Evolutionary conservation across 2,113 vertebrate species (phyloP).

Genomic region (Centrocercus urophasianus): DNA sequence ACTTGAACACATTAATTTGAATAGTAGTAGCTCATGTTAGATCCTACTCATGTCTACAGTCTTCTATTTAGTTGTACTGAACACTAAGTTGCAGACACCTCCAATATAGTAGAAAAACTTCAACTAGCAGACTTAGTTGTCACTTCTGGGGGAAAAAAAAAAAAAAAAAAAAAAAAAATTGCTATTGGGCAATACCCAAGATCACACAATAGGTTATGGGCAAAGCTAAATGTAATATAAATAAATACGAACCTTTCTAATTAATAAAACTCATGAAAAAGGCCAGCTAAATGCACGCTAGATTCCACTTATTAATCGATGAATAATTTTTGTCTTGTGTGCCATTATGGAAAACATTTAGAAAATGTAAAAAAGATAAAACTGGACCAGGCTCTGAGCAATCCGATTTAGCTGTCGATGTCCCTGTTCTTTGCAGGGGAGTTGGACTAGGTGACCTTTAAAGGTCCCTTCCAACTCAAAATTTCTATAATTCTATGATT

Average conservation of each 20-base stretch:
- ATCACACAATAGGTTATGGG: background rate
- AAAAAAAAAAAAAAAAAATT: background rate
- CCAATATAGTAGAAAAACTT: background rate
- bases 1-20: background rate
- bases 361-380: background rate
- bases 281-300: fast-evolving
- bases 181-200: background rate
- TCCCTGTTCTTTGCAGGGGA: no score
- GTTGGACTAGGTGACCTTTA: no score
- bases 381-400: no score
- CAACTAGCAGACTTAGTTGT: background rate
- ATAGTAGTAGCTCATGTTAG: background rate
- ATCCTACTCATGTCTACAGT: background rate
- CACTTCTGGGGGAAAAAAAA: background rate
- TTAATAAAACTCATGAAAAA: background rate
- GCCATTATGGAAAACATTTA: background rate
- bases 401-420: no score
- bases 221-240: background rate
- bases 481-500: no score
- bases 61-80: background rate
- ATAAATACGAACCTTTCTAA: background rate
- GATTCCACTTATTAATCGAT: background rate
- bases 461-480: no score
- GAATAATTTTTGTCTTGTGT: background rate
- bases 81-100: background rate